Evolutionary conservation across 2,797 vertebrate genomes (phyloP).

Genomic region (Pantherophis alleghaniensis): DNA sequence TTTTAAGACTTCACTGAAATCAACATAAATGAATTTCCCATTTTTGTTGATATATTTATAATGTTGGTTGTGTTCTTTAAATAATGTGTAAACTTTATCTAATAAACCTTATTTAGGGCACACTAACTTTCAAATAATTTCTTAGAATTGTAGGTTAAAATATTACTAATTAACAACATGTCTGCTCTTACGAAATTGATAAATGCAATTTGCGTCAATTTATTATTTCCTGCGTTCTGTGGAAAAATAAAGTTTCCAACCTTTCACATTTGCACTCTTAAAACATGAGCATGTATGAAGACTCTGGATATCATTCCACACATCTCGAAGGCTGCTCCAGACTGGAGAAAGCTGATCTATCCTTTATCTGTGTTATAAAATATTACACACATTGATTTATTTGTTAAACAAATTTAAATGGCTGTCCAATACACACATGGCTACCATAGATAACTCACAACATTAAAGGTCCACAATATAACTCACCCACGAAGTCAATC

Average conservation of each 20-base stretch:
- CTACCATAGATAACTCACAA: too few relatives aligned
- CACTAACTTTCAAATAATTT: neutral
- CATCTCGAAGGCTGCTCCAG: neutral
- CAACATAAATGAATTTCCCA: neutral
- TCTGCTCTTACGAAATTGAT: neutral
- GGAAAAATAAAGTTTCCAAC: neutral
- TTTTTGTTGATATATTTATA: neutral
- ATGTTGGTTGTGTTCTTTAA: neutral
- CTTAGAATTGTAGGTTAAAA: neutral
- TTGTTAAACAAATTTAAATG: too few relatives aligned
- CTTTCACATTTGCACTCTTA: neutral
- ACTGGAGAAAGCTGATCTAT: neutral
- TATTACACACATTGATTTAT: neutral
- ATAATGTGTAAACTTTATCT: neutral
- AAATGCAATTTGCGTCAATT: neutral
- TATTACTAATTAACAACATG: neutral
- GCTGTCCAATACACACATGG: too few relatives aligned
- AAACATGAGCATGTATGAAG: neutral
- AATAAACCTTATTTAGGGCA: too few relatives aligned
- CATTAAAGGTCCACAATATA: too few relatives aligned
- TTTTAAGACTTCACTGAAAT: neutral
- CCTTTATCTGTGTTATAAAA: neutral
- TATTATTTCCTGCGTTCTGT: neutral
- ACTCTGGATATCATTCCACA: neutral
- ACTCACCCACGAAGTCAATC: neutral